Evolutionary conservation across 2,113 vertebrate genomes (phyloP), one percentile per base, ranked within the genome.

Genomic region (Lamprotornis superbus): DNA sequence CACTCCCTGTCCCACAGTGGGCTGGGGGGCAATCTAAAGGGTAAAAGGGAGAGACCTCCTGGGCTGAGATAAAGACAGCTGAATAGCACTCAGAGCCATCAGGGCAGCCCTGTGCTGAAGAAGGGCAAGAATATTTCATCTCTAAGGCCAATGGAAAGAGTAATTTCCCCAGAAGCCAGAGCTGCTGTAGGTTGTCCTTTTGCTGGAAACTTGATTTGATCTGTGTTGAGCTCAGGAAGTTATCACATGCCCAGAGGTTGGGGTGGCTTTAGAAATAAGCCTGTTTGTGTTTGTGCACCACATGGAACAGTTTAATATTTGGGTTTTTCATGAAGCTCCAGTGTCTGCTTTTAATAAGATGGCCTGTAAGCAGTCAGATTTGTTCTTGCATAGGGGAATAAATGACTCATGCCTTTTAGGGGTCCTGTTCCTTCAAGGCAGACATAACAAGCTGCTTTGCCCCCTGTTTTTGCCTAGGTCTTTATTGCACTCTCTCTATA

Each of bases 291-390:
- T 67, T 70, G 50, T 77, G 50, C n/a, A 61, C 40, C 87, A 60
- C 46, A 20, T 69, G 82, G 39, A 74, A 4, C 64, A 75, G 60
- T 74, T 91, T 81, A 82, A 6, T 77, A 40, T 53, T 77, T 60
- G 15, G 7, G 12, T 9, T 39, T 39, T 84, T 81, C 57, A 64
- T 74, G 77, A 84, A 73, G 35, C 42, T 60, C 9, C 20, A 90
- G 30, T n/a, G 19, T 85, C 79, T 95, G 89, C 42, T 94, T 83
- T 83, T 71, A 61, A 40, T 89, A 33, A 78, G 39, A 63, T 46
- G 1, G 6, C 55, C 76, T 80, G 75, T 30, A 81, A 87, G 42
- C 50, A 52, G 49, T 81, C 55, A 70, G 65, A 91, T 74, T 79
- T 78, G 31, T 60, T 77, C 42, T 83, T 81, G 35, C 35, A 27